Percentiles rank a stretch among this genome's conserved stretches.
These are phyloP conservation scores for Pangasius krempfi DNA, from an alignment of 2,797 vertebrate genomes.

Conservation along the genomic window DNA sequence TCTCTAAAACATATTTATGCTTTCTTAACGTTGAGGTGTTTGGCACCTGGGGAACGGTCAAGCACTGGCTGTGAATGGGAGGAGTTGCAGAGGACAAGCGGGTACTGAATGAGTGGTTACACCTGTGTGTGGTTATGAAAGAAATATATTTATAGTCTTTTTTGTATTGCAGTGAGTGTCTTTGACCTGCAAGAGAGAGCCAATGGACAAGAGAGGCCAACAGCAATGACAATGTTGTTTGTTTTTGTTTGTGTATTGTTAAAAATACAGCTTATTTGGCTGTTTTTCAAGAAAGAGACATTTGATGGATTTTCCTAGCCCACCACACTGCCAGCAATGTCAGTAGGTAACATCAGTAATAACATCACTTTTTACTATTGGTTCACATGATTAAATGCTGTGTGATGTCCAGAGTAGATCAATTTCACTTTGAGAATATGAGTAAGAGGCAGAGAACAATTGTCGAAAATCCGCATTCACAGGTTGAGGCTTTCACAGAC, in stretches of 20 bases:
- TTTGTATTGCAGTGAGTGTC: background rate
- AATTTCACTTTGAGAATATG: conserved; percentile 7
- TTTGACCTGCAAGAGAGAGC: background rate
- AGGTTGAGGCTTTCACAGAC: background rate
- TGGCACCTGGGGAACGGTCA: background rate
- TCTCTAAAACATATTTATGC: background rate
- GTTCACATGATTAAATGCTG: background rate
- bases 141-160: background rate
- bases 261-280: background rate
- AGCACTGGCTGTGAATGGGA: background rate
- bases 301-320: background rate
- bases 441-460: background rate
- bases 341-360: background rate
- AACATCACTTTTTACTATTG: background rate
- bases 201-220: background rate
- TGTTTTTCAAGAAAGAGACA: background rate
- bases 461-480: background rate
- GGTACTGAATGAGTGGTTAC: background rate
- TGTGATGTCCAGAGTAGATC: background rate
- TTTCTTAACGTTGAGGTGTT: background rate
- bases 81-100: background rate
- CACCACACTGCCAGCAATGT: background rate
- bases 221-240: background rate
- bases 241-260: background rate
- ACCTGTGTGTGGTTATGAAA: background rate